Evolutionary conservation across 2,797 vertebrate species (phyloP), one percentile per base, ranked within the genome.

Genomic region (Bradypodion ventrale): DNA sequence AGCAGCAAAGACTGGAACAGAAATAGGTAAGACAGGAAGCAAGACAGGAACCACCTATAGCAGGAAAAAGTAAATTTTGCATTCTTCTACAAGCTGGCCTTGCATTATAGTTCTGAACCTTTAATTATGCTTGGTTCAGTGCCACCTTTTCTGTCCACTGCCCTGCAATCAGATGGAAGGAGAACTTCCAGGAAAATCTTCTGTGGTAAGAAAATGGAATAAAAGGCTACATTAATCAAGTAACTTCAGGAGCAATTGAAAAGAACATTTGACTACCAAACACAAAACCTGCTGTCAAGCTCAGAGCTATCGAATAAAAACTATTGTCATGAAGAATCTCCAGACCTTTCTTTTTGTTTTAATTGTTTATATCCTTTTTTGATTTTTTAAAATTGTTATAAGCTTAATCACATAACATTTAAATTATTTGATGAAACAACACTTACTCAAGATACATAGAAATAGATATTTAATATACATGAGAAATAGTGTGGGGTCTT

Each of bases 311-410:
- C 59, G n/a, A 52, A 70, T 59, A 13, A 42, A 59, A n/a, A 42
- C 37, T 65, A 62, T 10, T 65, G 60, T 37, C 37, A 65, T 13
- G 56, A 62, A 60, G 37, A 69, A 42, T 32, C 84, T 90, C 75
- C 73, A 79, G 72, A 44, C 70, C 78, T 0, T 0, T 1, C 8
- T 80, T 88, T 89, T 87, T 1, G 27, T 70, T 62, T 42, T 75
- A 37, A 87, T 69, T 12, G 21, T 7, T 89, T 32, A 25, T 35
- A 87, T 40, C 59, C 44, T 40, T 83, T 66, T 52, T 25, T 16
- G 40, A 40, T 42, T 78, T n/a, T 63, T 56, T 13, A 69, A 29
- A 66, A 66, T 70, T 40, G 10, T 59, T 80, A 59, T 70, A 59
- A 29, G 56, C 25, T 19, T 78, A 46, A 66, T 66, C 6, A 66